phyloP scores from a whole-genome alignment of 1,140 invertebrate genomes.

The Neodiprion lecontei region DNA sequence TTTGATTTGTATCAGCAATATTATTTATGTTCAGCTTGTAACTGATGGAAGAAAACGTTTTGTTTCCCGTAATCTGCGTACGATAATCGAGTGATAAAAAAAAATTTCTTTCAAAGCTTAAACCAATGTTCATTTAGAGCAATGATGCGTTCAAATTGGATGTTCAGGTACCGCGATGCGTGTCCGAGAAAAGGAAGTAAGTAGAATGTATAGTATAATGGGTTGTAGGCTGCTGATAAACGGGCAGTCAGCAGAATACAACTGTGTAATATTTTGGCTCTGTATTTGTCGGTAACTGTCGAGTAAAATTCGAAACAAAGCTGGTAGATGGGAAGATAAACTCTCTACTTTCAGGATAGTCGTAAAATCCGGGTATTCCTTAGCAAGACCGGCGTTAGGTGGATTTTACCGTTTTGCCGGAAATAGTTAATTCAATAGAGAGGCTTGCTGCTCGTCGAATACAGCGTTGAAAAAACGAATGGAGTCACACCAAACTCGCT shows the following conservation, averaged over 20 bases:
- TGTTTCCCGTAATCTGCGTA: no score
- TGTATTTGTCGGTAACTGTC: background rate
- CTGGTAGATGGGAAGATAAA: background rate
- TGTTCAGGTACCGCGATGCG: no score
- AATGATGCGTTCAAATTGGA: no score
- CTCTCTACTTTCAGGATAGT: background rate
- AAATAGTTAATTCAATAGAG: constrained; percentile 25
- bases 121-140: no score
- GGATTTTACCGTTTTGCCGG: constrained; percentile 13
- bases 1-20: no score
- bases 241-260: background rate
- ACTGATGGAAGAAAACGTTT: no score
- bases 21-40: no score
- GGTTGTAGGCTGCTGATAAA: background rate
- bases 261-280: background rate
- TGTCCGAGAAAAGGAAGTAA: background rate
- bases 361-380: background rate
- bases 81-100: no score
- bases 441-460: constrained; percentile 19
- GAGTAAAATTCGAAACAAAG: background rate
- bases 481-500: background rate
- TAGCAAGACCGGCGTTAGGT: background rate
- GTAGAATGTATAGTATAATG: background rate
- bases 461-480: constrained; percentile 14
- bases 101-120: no score